Base-by-base conservation (phyloP, 2,797 vertebrate genomes). In the Gymnoscopelus braueri region DNA sequence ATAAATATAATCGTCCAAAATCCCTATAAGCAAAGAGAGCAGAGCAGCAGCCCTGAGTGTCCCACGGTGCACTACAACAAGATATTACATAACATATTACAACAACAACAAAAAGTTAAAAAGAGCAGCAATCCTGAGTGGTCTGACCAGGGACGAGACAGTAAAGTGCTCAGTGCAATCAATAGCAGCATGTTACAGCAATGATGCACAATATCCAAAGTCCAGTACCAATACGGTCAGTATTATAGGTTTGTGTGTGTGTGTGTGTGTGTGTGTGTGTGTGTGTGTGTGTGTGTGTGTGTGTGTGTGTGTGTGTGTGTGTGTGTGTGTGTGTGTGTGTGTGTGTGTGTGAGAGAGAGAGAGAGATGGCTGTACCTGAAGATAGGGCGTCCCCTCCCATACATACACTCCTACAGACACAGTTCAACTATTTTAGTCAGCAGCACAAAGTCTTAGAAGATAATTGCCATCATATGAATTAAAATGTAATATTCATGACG, bases 71-170 rank as follows among this genome's bases (percentile, higher is more conserved):
- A 8, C 39, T 44, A 44, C 39, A 44, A 44, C 39, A 44, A 44
- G 7, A 44, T 44, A 10, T 44, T 44, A 10, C 39, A 44, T 44
- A 9, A 44, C 39, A 7, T 44, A 44, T 9, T 10, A 44, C 7
- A 10, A 44, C 39, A 44, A 44, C 39, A 44, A 44, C 7, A 44
- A 6, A 44, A 35, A 7, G 35, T 8, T 44, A 8, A 9, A 44
- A 44, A 44, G 39, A 44, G 74, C 47, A 87, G 94, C 94, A 95
- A 95, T 96, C 93, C 94, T 13, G 13, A 26, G 12, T 44, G 39
- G 58, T 60, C 58, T 44, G n/a, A 44, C 19, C 19, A 44, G 15
- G 19, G 35, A 60, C 15, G 57, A 15, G 9, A 15, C 35, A 11
- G n/a, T 3, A 14, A 14, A n/a, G n/a, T 59, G 14, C 14, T 39